Evolutionary conservation across 2,888 invertebrate genomes (phyloP), one percentile per base, ranked within the genome.

Genomic region (Volucella zonaria): DNA sequence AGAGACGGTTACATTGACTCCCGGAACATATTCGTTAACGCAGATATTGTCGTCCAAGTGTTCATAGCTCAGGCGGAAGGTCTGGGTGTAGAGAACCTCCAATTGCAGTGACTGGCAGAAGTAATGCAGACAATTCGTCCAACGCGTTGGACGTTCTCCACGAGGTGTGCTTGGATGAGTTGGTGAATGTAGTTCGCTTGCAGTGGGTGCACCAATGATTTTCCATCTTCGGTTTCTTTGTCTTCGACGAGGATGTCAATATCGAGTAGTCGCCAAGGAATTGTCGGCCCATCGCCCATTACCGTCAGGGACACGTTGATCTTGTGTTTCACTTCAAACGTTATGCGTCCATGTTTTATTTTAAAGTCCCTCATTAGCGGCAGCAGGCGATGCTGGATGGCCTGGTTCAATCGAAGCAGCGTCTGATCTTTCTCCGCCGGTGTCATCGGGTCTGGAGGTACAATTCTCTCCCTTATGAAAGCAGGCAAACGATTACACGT

Each of bases 211-310:
- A 99, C 99, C 75, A 99, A 93, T 0, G 97, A 95, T 92, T 98
- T 98, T 12, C 99, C 99, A 94, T 98, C 98, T 89, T 98, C 98
- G 70, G 98, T 98, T 93, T 99, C 99, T 91, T 96, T 96, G 90
- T 99, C 99, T 90, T 98, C 98, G 2, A 99, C 99, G 12, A 99
- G 93, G 89, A 99, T 96, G 89, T 98, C 97, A 87, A 99, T 96
- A 91, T 98, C 98, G 78, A 99, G 93, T 68, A 99, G 93, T 66
- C 98, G 94, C 99, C 99, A 99, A 0, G 99, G 98, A 74, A 98
- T 95, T 90, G 95, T 95, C 0, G 96, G 95, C 4, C 96, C 96
- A 92, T 99, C 99, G 1, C 99, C 99, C 96, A 99, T 97, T 10
- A 99, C 96, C 3, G 99, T 99, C 78, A 99, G 93, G 0, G 98